These are phyloP conservation scores for Mesaphorura yosii DNA, from an alignment of 1,140 invertebrate genomes.

Conservation along the genomic window DNA sequence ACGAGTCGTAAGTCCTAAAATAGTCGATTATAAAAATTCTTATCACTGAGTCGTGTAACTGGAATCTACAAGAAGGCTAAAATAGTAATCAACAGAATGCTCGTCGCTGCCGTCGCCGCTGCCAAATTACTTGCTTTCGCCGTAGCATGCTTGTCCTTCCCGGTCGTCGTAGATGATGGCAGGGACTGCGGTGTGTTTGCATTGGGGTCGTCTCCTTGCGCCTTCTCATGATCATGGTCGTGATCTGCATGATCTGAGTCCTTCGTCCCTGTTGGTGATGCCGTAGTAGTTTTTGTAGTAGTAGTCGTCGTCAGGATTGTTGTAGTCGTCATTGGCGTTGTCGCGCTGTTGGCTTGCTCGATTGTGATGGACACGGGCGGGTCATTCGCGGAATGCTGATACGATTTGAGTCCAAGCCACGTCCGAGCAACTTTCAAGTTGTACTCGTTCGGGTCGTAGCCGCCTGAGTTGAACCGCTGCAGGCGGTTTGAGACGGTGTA, in stretches of 20 bases:
- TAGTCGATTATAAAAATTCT: no score
- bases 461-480: slow-evolving; percentile 47
- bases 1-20: no score
- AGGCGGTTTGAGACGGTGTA: slow-evolving; percentile 54
- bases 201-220: neutral
- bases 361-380: neutral
- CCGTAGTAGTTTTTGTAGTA: neutral
- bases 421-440: slow-evolving; percentile 50
- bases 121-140: no score
- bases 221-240: neutral
- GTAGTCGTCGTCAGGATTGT: neutral
- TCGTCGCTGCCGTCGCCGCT: no score
- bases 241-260: neutral
- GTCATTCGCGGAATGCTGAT: slow-evolving; percentile 1
- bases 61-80: no score
- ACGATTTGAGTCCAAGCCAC: slow-evolving; percentile 35
- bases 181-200: neutral
- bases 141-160: no score
- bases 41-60: no score
- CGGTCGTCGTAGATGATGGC: no score
- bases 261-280: neutral
- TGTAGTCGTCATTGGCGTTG: neutral
- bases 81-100: no score
- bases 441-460: slow-evolving; percentile 40
- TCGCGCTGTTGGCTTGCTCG: neutral